Percentiles rank a stretch among this genome's conserved stretches.
Evolutionary conservation across 2,797 vertebrate genomes (phyloP).

Genomic region (Phoebastria nigripes): DNA sequence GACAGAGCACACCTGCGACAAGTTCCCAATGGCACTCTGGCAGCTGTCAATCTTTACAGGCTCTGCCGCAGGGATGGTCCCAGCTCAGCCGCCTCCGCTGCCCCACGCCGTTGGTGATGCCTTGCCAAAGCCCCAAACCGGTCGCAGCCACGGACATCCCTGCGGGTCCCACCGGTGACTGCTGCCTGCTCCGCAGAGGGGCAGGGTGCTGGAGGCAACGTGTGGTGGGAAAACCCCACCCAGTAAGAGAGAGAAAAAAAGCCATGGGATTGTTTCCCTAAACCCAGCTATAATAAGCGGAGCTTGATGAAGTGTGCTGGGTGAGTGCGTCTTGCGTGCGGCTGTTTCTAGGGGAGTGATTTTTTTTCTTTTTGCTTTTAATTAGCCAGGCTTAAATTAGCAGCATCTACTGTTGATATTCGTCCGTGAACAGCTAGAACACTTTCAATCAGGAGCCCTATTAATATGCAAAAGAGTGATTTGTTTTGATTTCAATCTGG

Average conservation of each 20-base stretch:
- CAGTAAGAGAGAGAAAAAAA: neutral
- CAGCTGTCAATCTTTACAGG: neutral
- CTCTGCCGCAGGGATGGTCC: neutral
- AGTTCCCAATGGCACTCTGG: neutral
- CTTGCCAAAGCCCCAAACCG: neutral
- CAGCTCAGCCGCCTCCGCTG: neutral
- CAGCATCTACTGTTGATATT: constrained; percentile 71
- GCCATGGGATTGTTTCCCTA: neutral
- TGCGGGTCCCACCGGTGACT: neutral
- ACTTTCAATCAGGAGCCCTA: constrained; percentile 70
- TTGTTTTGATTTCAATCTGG: constrained; percentile 71
- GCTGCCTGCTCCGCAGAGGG: neutral
- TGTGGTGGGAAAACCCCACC: neutral
- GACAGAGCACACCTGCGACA: neutral
- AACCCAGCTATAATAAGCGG: neutral
- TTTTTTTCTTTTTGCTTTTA: constrained; percentile 49
- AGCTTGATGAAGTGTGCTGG: neutral
- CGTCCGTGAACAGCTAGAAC: constrained; percentile 53
- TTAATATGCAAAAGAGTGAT: constrained; percentile 72
- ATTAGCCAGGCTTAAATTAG: constrained; percentile 75
- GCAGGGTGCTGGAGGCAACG: neutral
- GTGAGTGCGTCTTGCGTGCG: neutral
- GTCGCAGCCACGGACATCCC: neutral
- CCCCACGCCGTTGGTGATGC: rapidly evolving
- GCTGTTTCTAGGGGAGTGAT: constrained; percentile 50